A percentile compares a stretch with the other conserved stretches of the same genome.
These are phyloP conservation scores for Gymnoscopelus microlampas DNA, from an alignment of 2,797 vertebrate genomes.

Conservation along the genomic window DNA sequence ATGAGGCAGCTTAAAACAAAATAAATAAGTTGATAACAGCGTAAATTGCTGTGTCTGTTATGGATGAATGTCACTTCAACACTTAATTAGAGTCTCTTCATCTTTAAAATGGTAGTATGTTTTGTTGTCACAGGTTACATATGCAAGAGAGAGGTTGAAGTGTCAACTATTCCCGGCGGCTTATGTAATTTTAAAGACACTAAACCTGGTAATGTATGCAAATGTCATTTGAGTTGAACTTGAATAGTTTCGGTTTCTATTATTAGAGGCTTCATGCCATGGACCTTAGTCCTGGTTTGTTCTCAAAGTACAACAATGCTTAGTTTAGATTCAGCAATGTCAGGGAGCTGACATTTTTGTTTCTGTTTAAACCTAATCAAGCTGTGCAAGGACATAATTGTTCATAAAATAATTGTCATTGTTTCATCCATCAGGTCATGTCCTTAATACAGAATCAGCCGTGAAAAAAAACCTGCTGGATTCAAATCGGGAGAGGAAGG, in stretches of 20 bases:
- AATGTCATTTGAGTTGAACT: not conserved
- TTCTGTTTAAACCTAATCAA: no score
- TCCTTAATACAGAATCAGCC: no score
- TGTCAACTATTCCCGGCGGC: not conserved
- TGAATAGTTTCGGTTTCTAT: not conserved
- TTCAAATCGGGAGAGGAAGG: not conserved
- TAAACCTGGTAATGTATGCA: not conserved
- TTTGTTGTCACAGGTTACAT: no score
- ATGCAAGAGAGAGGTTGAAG: no score
- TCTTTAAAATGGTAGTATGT: not conserved
- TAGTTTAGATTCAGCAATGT: not conserved
- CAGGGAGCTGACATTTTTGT: not conserved
- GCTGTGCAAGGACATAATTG: not conserved
- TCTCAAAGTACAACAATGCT: not conserved
- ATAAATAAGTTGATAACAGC: conserved; percentile 13
- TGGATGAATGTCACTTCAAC: conserved; percentile 8
- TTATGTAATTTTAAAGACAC: not conserved
- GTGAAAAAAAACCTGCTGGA: not conserved
- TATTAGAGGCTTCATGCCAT: not conserved
- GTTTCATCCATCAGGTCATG: no score
- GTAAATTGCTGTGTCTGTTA: conserved; percentile 14
- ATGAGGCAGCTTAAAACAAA: conserved; percentile 52
- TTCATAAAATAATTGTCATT: no score
- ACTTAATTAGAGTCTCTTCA: conserved; percentile 14
- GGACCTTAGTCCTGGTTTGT: not conserved